Base-by-base conservation (phyloP, 2,888 invertebrate genomes). In the Uloborus plumipes region DNA sequence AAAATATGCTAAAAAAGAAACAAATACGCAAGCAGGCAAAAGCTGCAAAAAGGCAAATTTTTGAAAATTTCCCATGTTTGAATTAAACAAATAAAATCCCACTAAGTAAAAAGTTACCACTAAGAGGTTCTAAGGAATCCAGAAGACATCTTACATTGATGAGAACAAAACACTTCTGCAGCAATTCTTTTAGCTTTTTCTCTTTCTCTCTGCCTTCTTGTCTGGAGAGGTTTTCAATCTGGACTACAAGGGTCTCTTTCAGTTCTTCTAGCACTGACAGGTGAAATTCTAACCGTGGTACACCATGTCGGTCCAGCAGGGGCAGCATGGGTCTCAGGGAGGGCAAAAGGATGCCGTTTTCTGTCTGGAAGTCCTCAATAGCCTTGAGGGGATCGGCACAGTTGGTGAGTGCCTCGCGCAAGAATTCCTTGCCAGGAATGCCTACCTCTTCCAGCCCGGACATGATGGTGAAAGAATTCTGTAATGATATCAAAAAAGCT, bases 301-400 rank as follows among this genome's bases (percentile, higher is more conserved):
- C 95, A 3, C 95, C 96, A 88, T 98, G 98, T 26, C 99, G 91
- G 89, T 99, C 99, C 14, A 99, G 91, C 18, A 99, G 90, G 0
- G 98, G 98, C 84, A 99, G 89, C 94, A 98, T 98, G 18, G 98
- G 97, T 67, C 96, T 91, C 67, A 99, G 89, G 0, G 98, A 98
- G 0, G 98, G 97, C 65, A 98, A 90, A 76, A 96, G 90, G 87
- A 98, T 95, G 9, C 89, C 89, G 87, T 90, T 90, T 73, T 89
- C 89, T 31, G 93, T 93, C 91, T 98, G 97, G 91, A 99, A 99
- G 89, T 98, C 97, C 91, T 98, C 97, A 85, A 99, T 99, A n/a
- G 98, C 98, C 90, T 96, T 96, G 55, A 98, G 89, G 15, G 98
- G 98, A 90, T 99, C 98, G 0, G 96, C 96, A 88, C 98, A 98